These are phyloP conservation scores for Hemibagrus wyckioides DNA, from an alignment of 2,113 vertebrate genomes.

Conservation along the genomic window DNA sequence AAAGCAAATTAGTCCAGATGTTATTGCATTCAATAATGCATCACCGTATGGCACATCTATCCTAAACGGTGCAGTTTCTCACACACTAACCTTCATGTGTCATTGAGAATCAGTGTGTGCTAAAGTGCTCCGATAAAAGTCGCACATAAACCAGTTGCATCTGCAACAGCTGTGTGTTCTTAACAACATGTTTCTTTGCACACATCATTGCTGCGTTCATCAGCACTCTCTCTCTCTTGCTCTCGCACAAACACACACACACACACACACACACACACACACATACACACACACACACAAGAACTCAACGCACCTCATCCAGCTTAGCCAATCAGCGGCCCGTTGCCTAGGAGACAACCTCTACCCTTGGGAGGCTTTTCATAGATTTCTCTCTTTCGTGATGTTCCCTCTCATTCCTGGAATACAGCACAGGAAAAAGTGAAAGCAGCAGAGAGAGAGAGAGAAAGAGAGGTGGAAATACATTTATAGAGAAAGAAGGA, in stretches of 20 bases:
- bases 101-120: slow-evolving; percentile 30
- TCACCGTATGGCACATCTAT: slow-evolving; percentile 6
- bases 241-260: slow-evolving; percentile 32
- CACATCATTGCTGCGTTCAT: slow-evolving; percentile 66
- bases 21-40: background rate
- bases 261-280: slow-evolving; percentile 57
- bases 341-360: slow-evolving; percentile 83
- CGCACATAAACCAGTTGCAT: slow-evolving; percentile 36
- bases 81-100: slow-evolving; percentile 38
- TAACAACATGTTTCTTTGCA: slow-evolving; percentile 53
- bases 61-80: background rate
- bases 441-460: slow-evolving; percentile 30
- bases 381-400: slow-evolving; percentile 64
- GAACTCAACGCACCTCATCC: slow-evolving; percentile 64
- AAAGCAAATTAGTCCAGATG: background rate
- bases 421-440: slow-evolving; percentile 54
- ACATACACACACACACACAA: slow-evolving; percentile 53
- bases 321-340: slow-evolving; percentile 66
- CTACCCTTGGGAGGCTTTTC: slow-evolving; percentile 74
- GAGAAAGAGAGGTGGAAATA: slow-evolving; percentile 32
- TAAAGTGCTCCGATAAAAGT: slow-evolving; percentile 23
- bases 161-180: slow-evolving; percentile 39
- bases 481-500: background rate
- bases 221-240: slow-evolving; percentile 49
- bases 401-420: slow-evolving; percentile 60